Evolutionary conservation across 2,888 invertebrate genomes (phyloP), one percentile per base, ranked within the genome.

Genomic region (Ornithoptera alexandrae): DNA sequence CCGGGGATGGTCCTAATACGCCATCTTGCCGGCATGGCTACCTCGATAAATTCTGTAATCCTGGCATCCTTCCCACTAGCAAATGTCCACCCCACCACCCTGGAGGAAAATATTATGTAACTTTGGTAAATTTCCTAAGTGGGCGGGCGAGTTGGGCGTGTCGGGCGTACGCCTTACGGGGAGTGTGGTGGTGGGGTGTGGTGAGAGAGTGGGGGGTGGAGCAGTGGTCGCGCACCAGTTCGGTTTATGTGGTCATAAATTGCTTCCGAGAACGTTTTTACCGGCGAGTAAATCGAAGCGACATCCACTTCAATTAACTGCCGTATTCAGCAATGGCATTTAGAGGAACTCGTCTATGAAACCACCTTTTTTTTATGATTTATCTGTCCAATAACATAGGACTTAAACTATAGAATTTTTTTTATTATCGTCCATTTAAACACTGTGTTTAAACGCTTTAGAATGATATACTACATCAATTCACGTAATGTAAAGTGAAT

Each of bases 1-100:
- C 57, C 57, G 20, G 8, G 57, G 63, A 30, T 36, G 18, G 56
- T 22, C 63, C 39, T 22, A 17, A 50, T 68, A 22, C 68, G 69
- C 69, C 69, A 70, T 70, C 59, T 70, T 70, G 67, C 53, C 53
- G 50, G 62, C 58, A 63, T 50, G 68, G 58, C 68, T 18, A 64
- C 68, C 36, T 63, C 68, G 75, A 83, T 85, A 85, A 85, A 88
- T 89, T 89, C 87, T 89, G 89, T 90, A 89, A 89, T 83, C 84
- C 84, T 78, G 81, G 80, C 77, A 72, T 72, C 59, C 75, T 76
- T 78, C 77, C 50, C 78, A 79, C 83, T 86, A 86, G 85, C 82
- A 85, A 86, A 84, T 82, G 85, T 81, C 83, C 86, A 82, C 87
- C 30, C 86, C 85, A 74, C 84, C 85, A 80, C 86, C 87, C 86